Conservation (phyloP, 2,888 invertebrate species). For the Branchellion lobata region DNA sequence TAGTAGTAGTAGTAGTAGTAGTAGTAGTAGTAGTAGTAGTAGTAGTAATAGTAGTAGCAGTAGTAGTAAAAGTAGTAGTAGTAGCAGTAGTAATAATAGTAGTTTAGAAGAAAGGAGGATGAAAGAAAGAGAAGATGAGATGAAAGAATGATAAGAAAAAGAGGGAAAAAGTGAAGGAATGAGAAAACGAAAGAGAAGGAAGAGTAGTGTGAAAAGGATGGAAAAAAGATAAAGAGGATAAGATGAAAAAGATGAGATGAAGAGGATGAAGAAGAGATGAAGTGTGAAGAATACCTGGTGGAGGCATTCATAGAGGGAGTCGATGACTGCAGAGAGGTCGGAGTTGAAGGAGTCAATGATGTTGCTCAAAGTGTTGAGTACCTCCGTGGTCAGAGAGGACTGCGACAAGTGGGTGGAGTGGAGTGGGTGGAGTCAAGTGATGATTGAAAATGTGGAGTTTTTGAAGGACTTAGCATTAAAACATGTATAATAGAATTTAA, state of each 20-base stretch:
- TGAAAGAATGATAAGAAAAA: not conserved
- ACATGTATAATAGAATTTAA: too few relatives aligned
- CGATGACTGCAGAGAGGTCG: not conserved
- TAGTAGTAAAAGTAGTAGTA: conserved; percentile 7
- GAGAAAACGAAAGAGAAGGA: too few relatives aligned
- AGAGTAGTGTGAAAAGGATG: too few relatives aligned
- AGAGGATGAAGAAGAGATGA: too few relatives aligned
- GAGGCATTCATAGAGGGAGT: not conserved
- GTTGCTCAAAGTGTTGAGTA: not conserved
- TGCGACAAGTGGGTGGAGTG: not conserved
- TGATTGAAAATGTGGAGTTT: too few relatives aligned
- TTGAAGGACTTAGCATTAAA: too few relatives aligned
- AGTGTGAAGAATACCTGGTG: too few relatives aligned
- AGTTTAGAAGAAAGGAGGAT: not conserved
- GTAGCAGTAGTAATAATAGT: conserved; percentile 8
- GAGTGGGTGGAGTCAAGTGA: too few relatives aligned
- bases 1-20: not conserved
- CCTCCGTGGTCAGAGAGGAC: conserved; percentile 6
- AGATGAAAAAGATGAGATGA: too few relatives aligned
- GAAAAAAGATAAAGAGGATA: too few relatives aligned
- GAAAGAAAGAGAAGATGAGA: not conserved
- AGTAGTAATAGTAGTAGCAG: conserved; percentile 10
- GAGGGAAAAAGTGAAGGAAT: too few relatives aligned
- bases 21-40: conserved; percentile 7
- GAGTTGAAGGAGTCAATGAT: not conserved